Base-by-base conservation (phyloP, 2,888 invertebrate species). In the Mallateleia sp. region DNA sequence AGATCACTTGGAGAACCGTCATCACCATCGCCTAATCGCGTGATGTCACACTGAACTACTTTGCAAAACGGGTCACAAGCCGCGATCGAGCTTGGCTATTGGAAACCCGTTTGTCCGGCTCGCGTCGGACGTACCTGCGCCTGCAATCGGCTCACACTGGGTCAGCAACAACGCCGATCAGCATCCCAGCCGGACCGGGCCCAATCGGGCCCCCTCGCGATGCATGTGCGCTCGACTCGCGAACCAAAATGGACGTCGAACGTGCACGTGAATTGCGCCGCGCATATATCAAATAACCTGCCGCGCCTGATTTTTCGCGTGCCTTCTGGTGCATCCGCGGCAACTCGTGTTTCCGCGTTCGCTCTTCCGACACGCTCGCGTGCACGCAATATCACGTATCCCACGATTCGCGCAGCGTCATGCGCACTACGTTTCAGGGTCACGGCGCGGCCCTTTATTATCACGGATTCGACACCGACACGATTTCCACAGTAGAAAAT, bases 351-450 rank as follows among this genome's bases (percentile, higher is more conserved):
- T 84, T 84, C 77, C 84, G 78, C 64, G 54, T 74, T 79, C 67
- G 64, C 34, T 71, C 77, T 69, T 84, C 78, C 66, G 78, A 84
- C 58, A 71, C 71, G 77, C 77, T 69, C 62, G 54, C 74, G 52
- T 69, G 82, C 74, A 64, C 62, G 66, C 66, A 32, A 69, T 60
- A 83, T 66, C 79, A 25, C 67, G 50, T 62, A 79, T 79, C 78
- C 64, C 64, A 66, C 83, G 72, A 72, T 50, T 78, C 85, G 79
- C 79, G 60, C 71, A 34, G 74, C 85, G 85, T 85, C 85, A 85
- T 79, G 85, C 85, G 58, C 79, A 60, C 32, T 79, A 67, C 58
- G 32, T 85, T 85, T 85, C 85, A 85, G 85, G 85, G 85, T 85
- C 85, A 79, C 50, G 52, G 18, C 64, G 20, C 42, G 83, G 77